A percentile compares a stretch with the other conserved stretches of the same genome.
These are phyloP conservation scores for Irena cyanogastra DNA, from an alignment of 2,113 vertebrate genomes.

Conservation along the genomic window DNA sequence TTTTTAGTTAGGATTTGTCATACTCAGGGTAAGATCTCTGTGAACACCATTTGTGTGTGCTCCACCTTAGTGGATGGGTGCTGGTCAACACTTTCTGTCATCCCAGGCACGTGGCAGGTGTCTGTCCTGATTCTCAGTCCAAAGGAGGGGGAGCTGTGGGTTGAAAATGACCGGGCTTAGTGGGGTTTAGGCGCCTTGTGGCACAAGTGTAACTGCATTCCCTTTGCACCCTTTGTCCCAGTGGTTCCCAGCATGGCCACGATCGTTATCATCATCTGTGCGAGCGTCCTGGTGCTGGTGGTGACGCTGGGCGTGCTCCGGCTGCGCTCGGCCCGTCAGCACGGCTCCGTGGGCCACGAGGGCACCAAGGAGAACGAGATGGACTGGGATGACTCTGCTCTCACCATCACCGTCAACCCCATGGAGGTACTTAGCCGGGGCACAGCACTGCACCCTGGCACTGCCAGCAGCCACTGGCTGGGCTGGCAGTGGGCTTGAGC, in stretches of 20 bases:
- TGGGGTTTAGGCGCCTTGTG: background rate
- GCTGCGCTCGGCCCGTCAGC: slow-evolving; percentile 81
- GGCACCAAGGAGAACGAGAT: slow-evolving; percentile 77
- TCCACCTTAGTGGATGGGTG: background rate
- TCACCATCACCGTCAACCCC: slow-evolving; percentile 94
- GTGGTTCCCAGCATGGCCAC: slow-evolving; percentile 87
- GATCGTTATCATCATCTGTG: slow-evolving; percentile 82
- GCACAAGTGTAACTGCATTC: background rate
- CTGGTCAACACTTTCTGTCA: background rate
- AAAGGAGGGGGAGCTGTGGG: background rate
- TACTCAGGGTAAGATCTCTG: background rate
- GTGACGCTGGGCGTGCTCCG: slow-evolving; percentile 85
- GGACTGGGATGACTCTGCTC: slow-evolving; percentile 88
- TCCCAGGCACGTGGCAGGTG: background rate
- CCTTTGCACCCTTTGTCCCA: slow-evolving; percentile 46
- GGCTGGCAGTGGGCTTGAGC: background rate
- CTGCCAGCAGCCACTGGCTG: background rate
- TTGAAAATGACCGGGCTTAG: background rate
- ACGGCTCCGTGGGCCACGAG: slow-evolving; percentile 70
- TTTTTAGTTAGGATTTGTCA: background rate
- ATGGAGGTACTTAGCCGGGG: slow-evolving; percentile 82
- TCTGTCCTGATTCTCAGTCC: background rate
- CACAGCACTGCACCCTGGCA: background rate
- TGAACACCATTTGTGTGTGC: background rate
- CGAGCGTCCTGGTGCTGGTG: slow-evolving; percentile 83